phyloP scores from a whole-genome alignment of 2,888 invertebrate species.

The Gisinianus flammeolus region DNA sequence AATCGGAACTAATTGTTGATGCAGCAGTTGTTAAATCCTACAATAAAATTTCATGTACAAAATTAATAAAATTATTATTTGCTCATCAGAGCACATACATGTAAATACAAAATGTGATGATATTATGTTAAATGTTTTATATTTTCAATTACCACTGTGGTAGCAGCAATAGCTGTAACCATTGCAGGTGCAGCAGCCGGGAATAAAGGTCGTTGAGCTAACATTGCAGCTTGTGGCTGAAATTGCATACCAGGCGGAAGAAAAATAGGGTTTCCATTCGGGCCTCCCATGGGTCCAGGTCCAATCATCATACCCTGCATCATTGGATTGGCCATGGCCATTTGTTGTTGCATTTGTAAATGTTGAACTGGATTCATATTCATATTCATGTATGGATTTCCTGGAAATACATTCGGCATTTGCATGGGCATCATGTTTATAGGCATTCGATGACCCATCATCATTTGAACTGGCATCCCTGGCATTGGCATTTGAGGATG shows the following conservation, averaged over 20 bases:
- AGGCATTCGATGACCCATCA: slow-evolving; percentile 69
- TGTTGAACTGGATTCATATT: slow-evolving; percentile 33
- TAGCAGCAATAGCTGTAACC: slow-evolving; percentile 56
- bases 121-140: not conserved
- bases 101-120: not conserved
- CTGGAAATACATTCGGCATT: slow-evolving; percentile 50
- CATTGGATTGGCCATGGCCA: slow-evolving; percentile 44
- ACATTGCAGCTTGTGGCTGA: slow-evolving; percentile 42
- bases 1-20: slow-evolving; percentile 67
- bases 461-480: slow-evolving; percentile 64
- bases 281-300: slow-evolving; percentile 59
- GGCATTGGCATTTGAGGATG: slow-evolving; percentile 55
- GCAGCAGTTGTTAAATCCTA: slow-evolving; percentile 26
- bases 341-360: slow-evolving; percentile 49
- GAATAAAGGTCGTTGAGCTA: slow-evolving; percentile 76
- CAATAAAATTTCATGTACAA: not conserved
- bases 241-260: slow-evolving; percentile 50
- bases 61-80: not conserved
- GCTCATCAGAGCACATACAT: too few species aligned
- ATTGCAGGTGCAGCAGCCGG: slow-evolving; percentile 66
- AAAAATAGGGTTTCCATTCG: slow-evolving; percentile 59
- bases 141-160: not conserved
- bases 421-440: slow-evolving; percentile 58
- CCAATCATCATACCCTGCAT: slow-evolving; percentile 48
- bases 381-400: slow-evolving; percentile 66